Evolutionary conservation across 2,797 vertebrate species (phyloP), one percentile per base, ranked within the genome.

Genomic region (Sorex maritimensis): DNA sequence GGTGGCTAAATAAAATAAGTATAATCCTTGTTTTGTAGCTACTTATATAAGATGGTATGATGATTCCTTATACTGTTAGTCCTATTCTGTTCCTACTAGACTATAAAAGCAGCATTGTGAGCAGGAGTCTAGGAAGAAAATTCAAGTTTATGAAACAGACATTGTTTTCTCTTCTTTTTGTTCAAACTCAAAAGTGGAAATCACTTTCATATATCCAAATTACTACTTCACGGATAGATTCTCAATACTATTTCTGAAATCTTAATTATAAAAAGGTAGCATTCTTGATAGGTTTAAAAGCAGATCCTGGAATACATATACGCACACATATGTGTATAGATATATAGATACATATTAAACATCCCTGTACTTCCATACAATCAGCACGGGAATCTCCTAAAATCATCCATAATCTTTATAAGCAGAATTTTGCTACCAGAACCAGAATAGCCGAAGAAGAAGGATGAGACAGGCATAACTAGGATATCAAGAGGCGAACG

Each of bases 41-140:
- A 90, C 55, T 84, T 72, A 78, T 1, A 90, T 61, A 52, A 80
- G 2, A 58, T 26, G 44, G 67, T 49, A 52, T 12, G 55, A 44
- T 30, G 81, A 82, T 93, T 88, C 95, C 80, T 94, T 92, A 73
- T 34, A 86, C 9, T 65, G 63, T 81, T 83, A 17, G 10, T 52
- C 72, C 71, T 63, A 19, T 34, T 80, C 41, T 28, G 30, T 79
- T 90, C 21, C 41, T 28, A 88, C 38, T 52, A 81, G 65, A 84
- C 52, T 92, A 28, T 77, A 63, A 92, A 89, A 82, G 69, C 19
- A 82, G 3, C 67, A 84, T 0, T 67, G 61, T 81, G 86, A 77
- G 81, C 67, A 92, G 72, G 15, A 81, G 38, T 72, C 58, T 89
- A 44, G 74, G 77, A 91, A 89, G 69, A 93, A 95, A 95, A 78